Conservation (phyloP, 2,888 invertebrate genomes). For the Leptinotarsa haldemani region DNA sequence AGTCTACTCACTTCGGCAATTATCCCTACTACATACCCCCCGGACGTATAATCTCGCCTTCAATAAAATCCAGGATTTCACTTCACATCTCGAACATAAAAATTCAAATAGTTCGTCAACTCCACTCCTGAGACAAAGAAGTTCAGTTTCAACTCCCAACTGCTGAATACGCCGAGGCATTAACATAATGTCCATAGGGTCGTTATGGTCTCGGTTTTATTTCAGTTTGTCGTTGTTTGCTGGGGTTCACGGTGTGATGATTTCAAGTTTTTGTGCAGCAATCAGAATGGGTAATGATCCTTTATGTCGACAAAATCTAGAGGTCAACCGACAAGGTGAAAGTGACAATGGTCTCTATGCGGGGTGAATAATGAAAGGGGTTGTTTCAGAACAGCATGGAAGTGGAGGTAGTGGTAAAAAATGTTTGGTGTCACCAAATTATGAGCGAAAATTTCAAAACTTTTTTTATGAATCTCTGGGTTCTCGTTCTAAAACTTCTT, state of each 20-base stretch:
- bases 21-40: not conserved
- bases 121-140: slow-evolving; percentile 32
- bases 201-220: slow-evolving; percentile 23
- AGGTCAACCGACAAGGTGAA: too few relatives aligned
- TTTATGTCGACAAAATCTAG: too few relatives aligned
- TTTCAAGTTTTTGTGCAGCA: not conserved
- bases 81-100: slow-evolving; percentile 30
- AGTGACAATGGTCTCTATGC: too few relatives aligned
- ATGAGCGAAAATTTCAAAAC: too few relatives aligned
- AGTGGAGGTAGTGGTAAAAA: too few relatives aligned
- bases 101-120: slow-evolving; percentile 39
- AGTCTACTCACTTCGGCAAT: too few relatives aligned
- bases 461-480: too few relatives aligned
- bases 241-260: not conserved
- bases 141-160: slow-evolving; percentile 36
- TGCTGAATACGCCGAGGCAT: slow-evolving; percentile 23
- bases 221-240: slow-evolving; percentile 5
- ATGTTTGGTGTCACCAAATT: too few relatives aligned
- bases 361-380: too few relatives aligned
- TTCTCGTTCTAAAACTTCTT: too few relatives aligned
- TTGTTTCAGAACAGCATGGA: too few relatives aligned
- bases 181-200: slow-evolving; percentile 36
- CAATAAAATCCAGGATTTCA: slow-evolving; percentile 25
- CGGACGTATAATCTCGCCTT: not conserved
- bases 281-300: not conserved